Conservation (phyloP, 2,888 invertebrate species). For the Amiota communis region DNA sequence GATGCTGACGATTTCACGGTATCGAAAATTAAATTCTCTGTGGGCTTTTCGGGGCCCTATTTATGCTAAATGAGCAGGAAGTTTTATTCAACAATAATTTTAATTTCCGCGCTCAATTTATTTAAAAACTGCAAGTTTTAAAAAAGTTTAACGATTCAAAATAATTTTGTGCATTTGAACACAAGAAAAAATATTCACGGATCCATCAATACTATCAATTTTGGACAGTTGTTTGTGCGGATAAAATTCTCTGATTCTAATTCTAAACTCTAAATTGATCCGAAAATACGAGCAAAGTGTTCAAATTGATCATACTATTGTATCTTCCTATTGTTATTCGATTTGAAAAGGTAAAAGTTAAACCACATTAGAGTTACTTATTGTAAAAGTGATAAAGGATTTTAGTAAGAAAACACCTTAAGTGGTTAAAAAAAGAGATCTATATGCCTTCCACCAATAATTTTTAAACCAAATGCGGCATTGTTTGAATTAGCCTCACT, state of each 20-base stretch:
- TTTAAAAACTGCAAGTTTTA: conserved; percentile 39
- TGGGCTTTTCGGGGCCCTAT: conserved; percentile 43
- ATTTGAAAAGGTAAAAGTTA: conserved; percentile 1
- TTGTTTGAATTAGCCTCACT: not conserved
- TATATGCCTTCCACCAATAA: not conserved
- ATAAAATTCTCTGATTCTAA: conserved; percentile 44
- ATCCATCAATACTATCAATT: conserved; percentile 14
- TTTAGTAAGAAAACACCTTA: not conserved
- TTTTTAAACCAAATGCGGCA: conserved; percentile 6
- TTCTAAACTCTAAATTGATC: conserved; percentile 38
- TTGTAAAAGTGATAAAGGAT: not conserved
- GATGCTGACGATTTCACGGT: no score
- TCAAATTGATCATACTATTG: not conserved
- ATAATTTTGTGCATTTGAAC: conserved; percentile 17
- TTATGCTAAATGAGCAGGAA: conserved; percentile 48
- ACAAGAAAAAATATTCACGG: not conserved
- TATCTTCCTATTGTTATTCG: not conserved
- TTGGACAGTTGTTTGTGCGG: conserved; percentile 57
- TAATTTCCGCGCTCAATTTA: conserved; percentile 42
- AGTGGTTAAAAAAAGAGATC: not conserved
- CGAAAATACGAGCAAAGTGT: conserved; percentile 47
- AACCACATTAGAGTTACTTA: not conserved
- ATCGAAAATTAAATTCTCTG: conserved; percentile 3
- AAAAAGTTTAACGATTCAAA: conserved; percentile 35
- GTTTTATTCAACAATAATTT: conserved; percentile 23